Conservation (phyloP, 2,888 invertebrate genomes). For the Carabus problematicus region DNA sequence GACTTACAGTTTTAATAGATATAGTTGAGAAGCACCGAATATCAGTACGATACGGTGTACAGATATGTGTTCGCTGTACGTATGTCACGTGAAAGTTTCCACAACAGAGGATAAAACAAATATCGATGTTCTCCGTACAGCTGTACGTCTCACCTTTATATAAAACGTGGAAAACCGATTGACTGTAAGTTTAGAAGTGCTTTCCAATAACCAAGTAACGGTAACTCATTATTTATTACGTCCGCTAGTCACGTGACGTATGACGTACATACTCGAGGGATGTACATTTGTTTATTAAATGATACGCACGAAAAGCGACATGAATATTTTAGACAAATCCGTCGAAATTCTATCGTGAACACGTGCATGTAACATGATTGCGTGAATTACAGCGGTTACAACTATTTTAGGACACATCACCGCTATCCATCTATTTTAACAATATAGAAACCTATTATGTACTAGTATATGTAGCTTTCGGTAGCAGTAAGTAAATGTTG, state of each 20-base stretch:
- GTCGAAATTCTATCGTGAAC: conserved; percentile 16
- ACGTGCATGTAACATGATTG: conserved; percentile 18
- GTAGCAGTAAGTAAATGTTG: too few species aligned
- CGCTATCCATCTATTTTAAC: too few species aligned
- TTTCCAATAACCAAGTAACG: conserved; percentile 36
- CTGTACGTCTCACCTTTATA: background rate
- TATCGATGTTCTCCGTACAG: too few species aligned
- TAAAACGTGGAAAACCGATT: conserved; percentile 21
- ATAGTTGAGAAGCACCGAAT: too few species aligned
- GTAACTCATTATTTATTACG: conserved; percentile 36
- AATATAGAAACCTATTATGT: too few species aligned
- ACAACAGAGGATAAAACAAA: too few species aligned
- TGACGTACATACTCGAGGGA: conserved; percentile 11
- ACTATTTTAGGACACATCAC: too few species aligned
- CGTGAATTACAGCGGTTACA: background rate
- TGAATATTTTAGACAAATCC: conserved; percentile 34
- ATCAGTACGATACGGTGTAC: too few species aligned
- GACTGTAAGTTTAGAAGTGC: conserved; percentile 16
- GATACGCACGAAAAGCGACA: conserved; percentile 12
- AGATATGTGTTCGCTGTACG: too few species aligned
- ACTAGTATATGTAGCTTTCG: too few species aligned
- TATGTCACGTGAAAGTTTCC: too few species aligned
- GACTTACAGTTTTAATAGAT: too few species aligned
- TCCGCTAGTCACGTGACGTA: conserved; percentile 25
- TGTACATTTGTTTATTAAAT: conserved; percentile 30